Evolutionary conservation across 2,888 invertebrate species (phyloP).

Genomic region (Chrysina gloriosa): DNA sequence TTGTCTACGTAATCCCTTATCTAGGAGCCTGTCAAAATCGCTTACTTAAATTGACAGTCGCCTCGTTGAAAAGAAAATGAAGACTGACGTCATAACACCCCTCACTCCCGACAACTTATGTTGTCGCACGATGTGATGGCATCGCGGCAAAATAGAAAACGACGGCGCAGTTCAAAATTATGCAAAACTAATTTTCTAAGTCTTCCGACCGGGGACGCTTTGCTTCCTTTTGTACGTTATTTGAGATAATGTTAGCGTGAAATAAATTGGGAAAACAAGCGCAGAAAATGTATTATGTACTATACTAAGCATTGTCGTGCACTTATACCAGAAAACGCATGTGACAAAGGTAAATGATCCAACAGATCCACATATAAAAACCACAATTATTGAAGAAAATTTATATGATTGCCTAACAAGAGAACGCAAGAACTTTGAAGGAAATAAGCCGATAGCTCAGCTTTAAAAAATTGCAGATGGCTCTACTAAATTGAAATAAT

Average conservation of each 20-base stretch:
- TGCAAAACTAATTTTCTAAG: conserved; percentile 27
- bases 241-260: background rate
- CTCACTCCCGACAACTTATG: conserved; percentile 19
- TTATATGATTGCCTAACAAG: too few relatives aligned
- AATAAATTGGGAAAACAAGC: background rate
- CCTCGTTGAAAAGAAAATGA: conserved; percentile 41
- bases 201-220: background rate
- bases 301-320: too few relatives aligned
- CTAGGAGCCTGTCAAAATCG: conserved; percentile 42
- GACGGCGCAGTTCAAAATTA: conserved; percentile 19
- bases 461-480: too few relatives aligned
- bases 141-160: conserved; percentile 24
- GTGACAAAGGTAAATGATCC: too few relatives aligned
- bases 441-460: too few relatives aligned
- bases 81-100: conserved; percentile 36
- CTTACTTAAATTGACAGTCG: conserved; percentile 45
- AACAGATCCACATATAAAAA: too few relatives aligned
- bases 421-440: too few relatives aligned
- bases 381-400: too few relatives aligned
- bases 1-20: conserved; percentile 34
- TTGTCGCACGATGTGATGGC: conserved; percentile 8
- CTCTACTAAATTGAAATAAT: too few relatives aligned
- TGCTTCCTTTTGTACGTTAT: conserved; percentile 11
- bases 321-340: too few relatives aligned
- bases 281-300: background rate